A percentile compares a stretch with the other conserved stretches of the same genome.
phyloP scores from a whole-genome alignment of 2,113 vertebrate species.

The Colius striatus region DNA sequence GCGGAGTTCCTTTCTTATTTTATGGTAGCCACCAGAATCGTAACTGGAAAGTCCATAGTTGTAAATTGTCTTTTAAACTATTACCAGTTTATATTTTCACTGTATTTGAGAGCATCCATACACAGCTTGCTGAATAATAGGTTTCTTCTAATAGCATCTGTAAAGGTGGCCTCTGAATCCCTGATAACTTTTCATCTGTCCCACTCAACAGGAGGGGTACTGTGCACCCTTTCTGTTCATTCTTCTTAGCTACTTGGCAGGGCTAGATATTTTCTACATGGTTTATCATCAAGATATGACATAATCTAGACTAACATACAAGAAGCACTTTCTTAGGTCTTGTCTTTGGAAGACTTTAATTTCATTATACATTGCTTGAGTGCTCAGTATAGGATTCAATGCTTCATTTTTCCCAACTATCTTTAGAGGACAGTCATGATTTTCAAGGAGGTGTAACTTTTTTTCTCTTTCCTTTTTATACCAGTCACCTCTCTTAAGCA shows the following conservation, averaged over 20 bases:
- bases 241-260: not conserved
- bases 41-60: not conserved
- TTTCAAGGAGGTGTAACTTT: not conserved
- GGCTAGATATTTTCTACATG: fast-evolving
- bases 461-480: not conserved
- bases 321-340: not conserved
- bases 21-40: not conserved
- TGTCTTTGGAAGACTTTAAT: not conserved
- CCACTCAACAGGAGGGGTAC: not conserved
- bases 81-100: not conserved
- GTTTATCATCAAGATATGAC: not conserved
- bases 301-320: too few species aligned
- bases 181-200: not conserved
- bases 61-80: not conserved
- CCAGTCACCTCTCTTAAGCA: not conserved
- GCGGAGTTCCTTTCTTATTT: not conserved
- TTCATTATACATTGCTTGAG: not conserved
- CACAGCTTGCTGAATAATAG: not conserved
- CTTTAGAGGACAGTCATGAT: not conserved
- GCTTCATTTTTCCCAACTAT: not conserved
- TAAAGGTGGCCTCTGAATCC: not conserved
- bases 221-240: not conserved
- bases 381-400: not conserved
- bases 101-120: not conserved
- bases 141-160: not conserved